Evolutionary conservation across 2,888 invertebrate species (phyloP), one percentile per base, ranked within the genome.

Genomic region (Rhagonycha fulva): DNA sequence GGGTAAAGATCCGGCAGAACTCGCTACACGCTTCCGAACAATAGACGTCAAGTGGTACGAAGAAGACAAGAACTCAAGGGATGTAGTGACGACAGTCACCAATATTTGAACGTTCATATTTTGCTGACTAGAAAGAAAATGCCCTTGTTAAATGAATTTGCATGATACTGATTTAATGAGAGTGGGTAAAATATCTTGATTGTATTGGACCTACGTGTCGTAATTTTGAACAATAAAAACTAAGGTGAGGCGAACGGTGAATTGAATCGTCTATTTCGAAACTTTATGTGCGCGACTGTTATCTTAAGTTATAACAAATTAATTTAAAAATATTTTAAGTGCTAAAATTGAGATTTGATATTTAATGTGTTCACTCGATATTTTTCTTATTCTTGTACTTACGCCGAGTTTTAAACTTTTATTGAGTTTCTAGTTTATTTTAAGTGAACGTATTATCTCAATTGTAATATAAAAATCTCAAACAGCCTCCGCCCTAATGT

Each of bases 21-120:
- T 84, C 83, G 83, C 85, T 86, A 85, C 86, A 87, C 87, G 86
- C 86, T 87, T 86, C 84, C 83, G 85, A 87, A 87, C 87, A 87
- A 87, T 87, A 85, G 87, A 87, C 86, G 86, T 87, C 87, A 87
- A 87, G 87, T 87, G 87, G 87, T 86, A 87, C 85, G 87, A 86
- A 87, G 80, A 83, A 84, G 82, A 82, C 83, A 82, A 84, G 84
- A 82, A 82, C 79, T 80, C 82, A 70, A 76, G 78, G 80, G 80
- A 81, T 78, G 78, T 77, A 79, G 76, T 80, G 69, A 77, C 75
- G 72, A 77, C 75, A 73, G 75, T 77, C 72, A 47, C 70, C 72
- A 75, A 71, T 77, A 77, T 47, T 47, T 47, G 47, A 47, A 47
- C 47, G 47, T 47, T 47, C 47, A 47, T 47, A 47, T 77, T 74